Conservation (phyloP, 2,888 invertebrate species). For the Caenorhabditis parvicauda region DNA sequence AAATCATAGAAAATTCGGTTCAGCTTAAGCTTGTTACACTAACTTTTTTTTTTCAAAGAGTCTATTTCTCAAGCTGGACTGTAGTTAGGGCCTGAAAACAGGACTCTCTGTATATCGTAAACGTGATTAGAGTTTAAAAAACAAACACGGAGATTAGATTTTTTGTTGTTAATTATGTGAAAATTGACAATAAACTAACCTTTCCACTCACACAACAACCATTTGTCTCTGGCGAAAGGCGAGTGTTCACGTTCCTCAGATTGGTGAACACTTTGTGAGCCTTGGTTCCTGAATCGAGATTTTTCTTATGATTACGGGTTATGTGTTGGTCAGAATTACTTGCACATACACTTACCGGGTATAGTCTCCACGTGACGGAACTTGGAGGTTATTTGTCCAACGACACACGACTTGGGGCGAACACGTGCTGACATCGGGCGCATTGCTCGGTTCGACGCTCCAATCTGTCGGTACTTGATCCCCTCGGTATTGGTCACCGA, state of each 20-base stretch:
- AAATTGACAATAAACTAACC: constrained; percentile 12
- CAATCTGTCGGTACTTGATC: constrained; percentile 19
- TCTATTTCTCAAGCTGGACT: no score
- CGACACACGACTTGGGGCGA: constrained; percentile 49
- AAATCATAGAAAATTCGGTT: no score
- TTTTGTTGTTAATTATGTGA: constrained; percentile 2
- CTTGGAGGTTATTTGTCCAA: constrained; percentile 53
- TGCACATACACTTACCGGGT: constrained; percentile 10
- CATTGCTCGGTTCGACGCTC: constrained; percentile 19
- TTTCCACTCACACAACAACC: constrained; percentile 37
- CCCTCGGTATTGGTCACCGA: no score
- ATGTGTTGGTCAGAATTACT: not conserved
- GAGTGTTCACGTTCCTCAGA: constrained; percentile 55
- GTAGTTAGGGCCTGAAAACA: no score
- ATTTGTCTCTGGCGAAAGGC: constrained; percentile 51
- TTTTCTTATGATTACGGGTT: not conserved
- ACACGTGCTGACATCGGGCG: constrained; percentile 24
- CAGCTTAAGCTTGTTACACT: no score
- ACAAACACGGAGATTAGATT: no score
- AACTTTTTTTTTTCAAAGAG: no score
- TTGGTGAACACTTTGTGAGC: constrained; percentile 47
- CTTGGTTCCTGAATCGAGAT: constrained; percentile 18
- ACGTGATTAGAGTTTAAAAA: no score
- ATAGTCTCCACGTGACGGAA: constrained; percentile 52
- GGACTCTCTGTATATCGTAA: no score